phyloP scores from a whole-genome alignment of 2,888 invertebrate genomes.

The Amiota communis region DNA sequence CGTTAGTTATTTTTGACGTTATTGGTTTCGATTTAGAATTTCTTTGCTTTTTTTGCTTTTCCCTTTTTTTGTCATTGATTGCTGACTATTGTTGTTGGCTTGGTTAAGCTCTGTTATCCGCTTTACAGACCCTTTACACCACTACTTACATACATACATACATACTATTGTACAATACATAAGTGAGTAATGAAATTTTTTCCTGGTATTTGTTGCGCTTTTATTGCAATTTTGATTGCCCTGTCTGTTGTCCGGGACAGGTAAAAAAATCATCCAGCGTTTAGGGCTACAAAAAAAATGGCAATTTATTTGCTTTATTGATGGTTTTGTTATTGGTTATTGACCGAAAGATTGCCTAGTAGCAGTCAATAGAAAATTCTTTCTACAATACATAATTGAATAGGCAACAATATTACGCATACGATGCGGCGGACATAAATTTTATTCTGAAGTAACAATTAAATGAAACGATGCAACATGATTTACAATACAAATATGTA shows the following conservation, averaged over 20 bases:
- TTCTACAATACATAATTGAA: no score
- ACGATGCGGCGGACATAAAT: no score
- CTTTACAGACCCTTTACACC: neutral
- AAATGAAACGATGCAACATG: no score
- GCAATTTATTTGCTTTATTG: slow-evolving; percentile 17
- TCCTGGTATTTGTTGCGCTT: slow-evolving; percentile 13
- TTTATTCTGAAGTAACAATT: no score
- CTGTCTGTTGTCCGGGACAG: neutral
- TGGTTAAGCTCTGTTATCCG: neutral
- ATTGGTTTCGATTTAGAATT: slow-evolving; percentile 12
- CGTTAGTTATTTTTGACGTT: slow-evolving; percentile 17
- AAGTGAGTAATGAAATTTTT: slow-evolving; percentile 11
- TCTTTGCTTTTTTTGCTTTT: neutral
- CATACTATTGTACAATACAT: neutral
- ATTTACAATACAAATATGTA: no score
- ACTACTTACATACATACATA: neutral
- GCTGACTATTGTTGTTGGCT: neutral
- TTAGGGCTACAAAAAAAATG: neutral
- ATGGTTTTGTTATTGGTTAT: slow-evolving; percentile 7
- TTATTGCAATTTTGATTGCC: slow-evolving; percentile 20
- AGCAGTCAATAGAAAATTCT: no score
- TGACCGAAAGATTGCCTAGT: neutral
- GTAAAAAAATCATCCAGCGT: neutral
- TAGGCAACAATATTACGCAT: no score
- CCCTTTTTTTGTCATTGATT: neutral